phyloP scores from a whole-genome alignment of 2,797 vertebrate species.

The Selene dorsalis region DNA sequence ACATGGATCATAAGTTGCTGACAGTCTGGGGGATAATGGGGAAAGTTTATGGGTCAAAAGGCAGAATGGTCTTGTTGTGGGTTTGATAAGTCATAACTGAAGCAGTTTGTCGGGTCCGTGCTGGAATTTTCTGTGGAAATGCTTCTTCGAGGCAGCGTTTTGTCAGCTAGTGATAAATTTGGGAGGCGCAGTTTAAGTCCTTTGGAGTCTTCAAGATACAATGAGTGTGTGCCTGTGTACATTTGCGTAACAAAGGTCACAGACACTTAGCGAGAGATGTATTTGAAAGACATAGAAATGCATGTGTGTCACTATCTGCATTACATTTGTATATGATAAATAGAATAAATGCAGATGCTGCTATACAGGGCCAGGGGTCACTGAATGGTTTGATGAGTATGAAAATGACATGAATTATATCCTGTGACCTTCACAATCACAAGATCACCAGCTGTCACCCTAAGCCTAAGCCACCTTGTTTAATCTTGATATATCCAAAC shows the following conservation, averaged over 20 bases:
- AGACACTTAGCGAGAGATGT: background rate
- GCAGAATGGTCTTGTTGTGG: conserved; percentile 58
- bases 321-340: background rate
- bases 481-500: too few species aligned
- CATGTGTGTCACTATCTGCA: background rate
- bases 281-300: background rate
- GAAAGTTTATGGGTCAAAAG: conserved; percentile 79
- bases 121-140: conserved; percentile 48
- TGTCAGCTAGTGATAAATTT: conserved; percentile 53
- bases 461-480: too few species aligned
- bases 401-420: background rate
- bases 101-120: conserved; percentile 45
- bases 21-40: conserved; percentile 70
- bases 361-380: background rate
- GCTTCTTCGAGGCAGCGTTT: conserved; percentile 40
- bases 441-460: background rate
- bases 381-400: conserved; percentile 3
- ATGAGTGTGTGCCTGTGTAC: background rate
- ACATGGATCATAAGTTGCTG: conserved; percentile 81
- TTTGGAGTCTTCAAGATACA: conserved; percentile 17
- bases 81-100: conserved; percentile 61
- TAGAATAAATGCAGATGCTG: conserved; percentile 13
- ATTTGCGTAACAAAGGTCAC: background rate
- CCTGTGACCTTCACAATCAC: background rate
- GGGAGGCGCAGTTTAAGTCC: conserved; percentile 34